Conservation (phyloP, 1,140 invertebrate species). For the Orchesella cincta region DNA sequence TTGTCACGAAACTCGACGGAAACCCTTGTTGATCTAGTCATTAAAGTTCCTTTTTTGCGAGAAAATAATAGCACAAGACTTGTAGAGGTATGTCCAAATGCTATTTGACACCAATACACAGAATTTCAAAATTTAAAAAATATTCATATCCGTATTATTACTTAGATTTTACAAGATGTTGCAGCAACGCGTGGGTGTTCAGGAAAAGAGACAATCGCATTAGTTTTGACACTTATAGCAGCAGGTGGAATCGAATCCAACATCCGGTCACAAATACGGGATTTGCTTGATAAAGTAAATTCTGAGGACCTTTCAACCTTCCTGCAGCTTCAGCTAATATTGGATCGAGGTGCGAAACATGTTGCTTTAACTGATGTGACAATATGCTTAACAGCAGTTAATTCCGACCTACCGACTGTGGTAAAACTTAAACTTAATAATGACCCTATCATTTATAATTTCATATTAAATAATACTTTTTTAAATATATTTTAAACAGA, state of each 20-base stretch:
- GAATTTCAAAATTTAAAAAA: background rate
- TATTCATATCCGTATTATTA: background rate
- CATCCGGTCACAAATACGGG: conserved; percentile 35
- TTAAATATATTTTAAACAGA: conserved; percentile 22
- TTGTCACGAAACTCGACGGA: background rate
- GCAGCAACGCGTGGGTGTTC: conserved; percentile 22
- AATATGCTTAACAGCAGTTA: conserved; percentile 38
- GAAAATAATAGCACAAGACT: conserved; percentile 42
- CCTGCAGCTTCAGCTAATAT: conserved; percentile 12
- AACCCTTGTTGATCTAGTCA: conserved; percentile 41
- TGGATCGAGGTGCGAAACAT: conserved; percentile 30
- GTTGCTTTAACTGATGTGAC: conserved; percentile 42
- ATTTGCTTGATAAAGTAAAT: conserved; percentile 39
- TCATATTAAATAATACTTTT: background rate
- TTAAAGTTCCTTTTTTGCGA: conserved; percentile 42
- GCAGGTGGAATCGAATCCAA: conserved; percentile 33
- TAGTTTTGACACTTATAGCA: conserved; percentile 43
- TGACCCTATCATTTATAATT: background rate
- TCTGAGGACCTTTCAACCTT: conserved; percentile 6
- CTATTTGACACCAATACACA: background rate
- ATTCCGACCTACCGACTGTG: conserved; percentile 23
- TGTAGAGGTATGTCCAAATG: conserved; percentile 29
- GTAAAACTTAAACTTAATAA: conserved; percentile 36
- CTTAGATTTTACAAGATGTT: conserved; percentile 41
- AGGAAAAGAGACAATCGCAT: conserved; percentile 35